Base-by-base conservation (phyloP, 1,140 invertebrate species). In the Batillaria attramentaria region DNA sequence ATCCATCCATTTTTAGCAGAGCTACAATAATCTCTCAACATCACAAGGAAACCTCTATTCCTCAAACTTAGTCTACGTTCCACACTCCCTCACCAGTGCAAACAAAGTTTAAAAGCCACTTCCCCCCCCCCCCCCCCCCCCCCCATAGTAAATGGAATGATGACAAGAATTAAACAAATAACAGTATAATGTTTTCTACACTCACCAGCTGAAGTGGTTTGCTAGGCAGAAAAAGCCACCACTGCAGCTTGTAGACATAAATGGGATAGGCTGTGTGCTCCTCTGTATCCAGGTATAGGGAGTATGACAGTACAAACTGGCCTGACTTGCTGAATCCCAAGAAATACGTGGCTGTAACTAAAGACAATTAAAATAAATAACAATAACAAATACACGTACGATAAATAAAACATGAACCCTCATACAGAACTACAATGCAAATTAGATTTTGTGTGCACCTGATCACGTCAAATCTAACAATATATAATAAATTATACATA, bases 241-340 rank as follows among this genome's bases (percentile, higher is more conserved):
- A 95, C 85, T 95, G 94, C 74, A 95, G 90, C 70, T 93, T 91
- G 85, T 95, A 95, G 3, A 86, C 82, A 81, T 90, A 88, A 70
- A 87, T 80, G 35, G 89, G 89, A 74, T 86, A 86, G 18, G 84
- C 85, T 20, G 85, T 83, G 88, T 92, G 84, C 87, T 93, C 93
- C 89, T 94, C 93, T 39, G 89, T 88, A 78, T 92, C 92, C 77
- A 91, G 86, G n/a, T 91, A 93, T 81, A 93, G 93, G 10, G 95
- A 95, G 89, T 97, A 98, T 74, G 96, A 97, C 73, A 98, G 90
- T 77, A 98, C 93, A 93, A 96, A 98, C 90, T 97, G 95, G 13
- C 97, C 97, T 92, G 96, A 97, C 85, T 96, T 95, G 37, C 96
- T 97, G 84, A 98, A 95, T 13, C 97, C 97, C n/a, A 94, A 98